Evolutionary conservation across 2,888 invertebrate genomes (phyloP).

Genomic region (Drosophila borealis): DNA sequence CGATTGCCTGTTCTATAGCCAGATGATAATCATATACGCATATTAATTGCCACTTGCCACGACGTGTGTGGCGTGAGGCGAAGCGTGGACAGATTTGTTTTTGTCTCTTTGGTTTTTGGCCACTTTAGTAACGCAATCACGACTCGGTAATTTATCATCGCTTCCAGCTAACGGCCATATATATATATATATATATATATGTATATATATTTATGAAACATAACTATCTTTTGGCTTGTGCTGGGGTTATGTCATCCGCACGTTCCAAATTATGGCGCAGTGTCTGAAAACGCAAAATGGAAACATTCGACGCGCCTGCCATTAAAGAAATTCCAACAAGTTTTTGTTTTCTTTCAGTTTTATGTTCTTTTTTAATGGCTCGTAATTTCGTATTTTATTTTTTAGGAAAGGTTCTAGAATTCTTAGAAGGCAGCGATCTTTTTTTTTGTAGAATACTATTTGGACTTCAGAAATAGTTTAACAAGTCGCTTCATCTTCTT

Average conservation of each 20-base stretch:
- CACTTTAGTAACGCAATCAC: conserved; percentile 66
- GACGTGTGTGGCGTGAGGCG: conserved; percentile 59
- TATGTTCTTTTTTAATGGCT: conserved; percentile 19
- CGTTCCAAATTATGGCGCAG: conserved; percentile 36
- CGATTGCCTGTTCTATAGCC: background rate
- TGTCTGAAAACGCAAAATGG: conserved; percentile 30
- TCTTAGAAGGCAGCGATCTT: background rate
- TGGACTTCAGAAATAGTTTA: too few species aligned
- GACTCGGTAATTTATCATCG: conserved; percentile 79
- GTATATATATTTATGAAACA: background rate
- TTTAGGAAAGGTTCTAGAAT: background rate
- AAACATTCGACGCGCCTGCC: conserved; percentile 44
- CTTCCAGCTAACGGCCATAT: conserved; percentile 29
- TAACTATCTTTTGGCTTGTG: conserved; percentile 2
- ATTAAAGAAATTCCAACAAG: conserved; percentile 50
- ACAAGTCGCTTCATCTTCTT: background rate
- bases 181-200: conserved; percentile 6
- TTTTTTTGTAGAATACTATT: background rate
- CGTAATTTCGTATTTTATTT: background rate
- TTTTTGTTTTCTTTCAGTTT: conserved; percentile 5
- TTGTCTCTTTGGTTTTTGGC: conserved; percentile 5
- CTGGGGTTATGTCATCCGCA: conserved; percentile 48
- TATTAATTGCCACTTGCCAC: conserved; percentile 32
- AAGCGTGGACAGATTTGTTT: conserved; percentile 26
- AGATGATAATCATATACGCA: conserved; percentile 12